Conservation (phyloP, 2,888 invertebrate genomes). For the Coelopa pilipes region DNA sequence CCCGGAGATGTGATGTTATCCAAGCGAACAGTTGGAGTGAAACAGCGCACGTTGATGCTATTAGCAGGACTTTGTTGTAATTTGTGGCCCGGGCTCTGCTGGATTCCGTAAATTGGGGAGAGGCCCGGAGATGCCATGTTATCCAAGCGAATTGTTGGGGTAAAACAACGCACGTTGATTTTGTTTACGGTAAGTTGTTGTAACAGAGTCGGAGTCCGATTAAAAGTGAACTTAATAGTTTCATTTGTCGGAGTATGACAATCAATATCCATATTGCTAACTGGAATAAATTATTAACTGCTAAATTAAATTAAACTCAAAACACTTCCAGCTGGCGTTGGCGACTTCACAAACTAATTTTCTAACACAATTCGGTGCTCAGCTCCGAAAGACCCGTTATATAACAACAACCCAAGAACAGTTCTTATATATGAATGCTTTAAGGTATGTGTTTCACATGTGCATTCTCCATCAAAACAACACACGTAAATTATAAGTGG, state of each 20-base stretch:
- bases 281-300: not conserved
- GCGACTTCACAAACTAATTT: too few relatives aligned
- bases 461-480: too few relatives aligned
- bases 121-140: slow-evolving; percentile 55
- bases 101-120: slow-evolving; percentile 52
- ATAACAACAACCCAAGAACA: too few relatives aligned
- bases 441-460: too few relatives aligned
- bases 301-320: too few relatives aligned
- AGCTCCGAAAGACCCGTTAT: too few relatives aligned
- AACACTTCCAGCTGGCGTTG: too few relatives aligned
- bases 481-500: too few relatives aligned
- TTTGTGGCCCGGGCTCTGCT: not conserved
- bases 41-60: too few relatives aligned
- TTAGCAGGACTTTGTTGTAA: not conserved
- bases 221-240: slow-evolving; percentile 41
- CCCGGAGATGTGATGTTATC: slow-evolving; percentile 8
- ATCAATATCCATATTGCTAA: slow-evolving; percentile 43
- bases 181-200: slow-evolving; percentile 49
- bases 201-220: slow-evolving; percentile 44
- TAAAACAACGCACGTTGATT: slow-evolving; percentile 51
- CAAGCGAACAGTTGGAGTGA: too few relatives aligned
- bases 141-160: slow-evolving; percentile 45
- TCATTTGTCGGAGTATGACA: slow-evolving; percentile 45
- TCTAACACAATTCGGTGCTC: too few relatives aligned
- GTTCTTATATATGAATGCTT: too few relatives aligned